Evolutionary conservation across 2,888 invertebrate genomes (phyloP).

Genomic region (Camponotus fellah): DNA sequence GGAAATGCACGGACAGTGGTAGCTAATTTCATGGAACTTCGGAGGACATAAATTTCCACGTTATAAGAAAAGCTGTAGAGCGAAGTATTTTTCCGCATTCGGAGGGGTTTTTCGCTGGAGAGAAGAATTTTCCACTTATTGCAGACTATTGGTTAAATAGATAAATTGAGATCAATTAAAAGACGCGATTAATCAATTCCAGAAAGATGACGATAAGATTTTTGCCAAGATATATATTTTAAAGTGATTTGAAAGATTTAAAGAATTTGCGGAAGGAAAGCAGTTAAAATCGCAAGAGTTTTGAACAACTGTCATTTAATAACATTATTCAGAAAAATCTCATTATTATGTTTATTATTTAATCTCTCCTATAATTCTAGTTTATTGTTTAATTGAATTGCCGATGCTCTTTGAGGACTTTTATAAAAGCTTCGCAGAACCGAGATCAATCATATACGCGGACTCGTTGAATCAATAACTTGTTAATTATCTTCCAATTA

Average conservation of each 20-base stretch:
- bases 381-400: not conserved
- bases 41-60: not conserved
- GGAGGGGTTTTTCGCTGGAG: not conserved
- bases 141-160: not conserved
- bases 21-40: slow-evolving; percentile 19
- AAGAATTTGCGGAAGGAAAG: not conserved
- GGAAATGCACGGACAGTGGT: not conserved
- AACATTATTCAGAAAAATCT: not conserved
- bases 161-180: not conserved
- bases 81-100: not conserved
- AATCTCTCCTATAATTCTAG: not conserved
- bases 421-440: not conserved
- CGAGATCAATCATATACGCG: not conserved
- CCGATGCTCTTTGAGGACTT: not conserved
- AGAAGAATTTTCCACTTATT: not conserved
- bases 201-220: not conserved
- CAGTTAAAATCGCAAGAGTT: not conserved
- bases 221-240: not conserved
- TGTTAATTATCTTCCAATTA: slow-evolving; percentile 17
- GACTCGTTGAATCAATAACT: not conserved
- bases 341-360: not conserved
- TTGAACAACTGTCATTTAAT: not conserved
- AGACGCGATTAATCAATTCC: not conserved
- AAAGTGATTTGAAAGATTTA: not conserved
- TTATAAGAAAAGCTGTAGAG: not conserved